Base-by-base conservation (phyloP, 2,797 vertebrate genomes). In the Chloroceryle inda region DNA sequence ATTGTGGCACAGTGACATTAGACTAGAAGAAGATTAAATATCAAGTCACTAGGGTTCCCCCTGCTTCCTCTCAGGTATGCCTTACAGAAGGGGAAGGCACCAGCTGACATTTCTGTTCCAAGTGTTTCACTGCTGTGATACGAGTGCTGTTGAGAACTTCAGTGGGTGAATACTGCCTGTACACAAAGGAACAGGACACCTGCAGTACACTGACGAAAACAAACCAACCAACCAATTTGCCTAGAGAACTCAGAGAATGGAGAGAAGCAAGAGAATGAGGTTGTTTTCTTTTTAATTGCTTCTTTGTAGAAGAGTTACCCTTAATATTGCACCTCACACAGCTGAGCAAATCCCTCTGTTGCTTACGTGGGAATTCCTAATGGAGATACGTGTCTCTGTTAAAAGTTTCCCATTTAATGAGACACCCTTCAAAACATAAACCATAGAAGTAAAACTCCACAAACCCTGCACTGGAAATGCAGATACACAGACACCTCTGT, bases 141-240 rank as follows among this genome's bases (percentile, higher is more conserved):
- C 56, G 64, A 21, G 52, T 15, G 29, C 24, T 67, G 35, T 13
- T 61, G 31, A 55, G 38, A 85, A 53, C 27, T 71, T 82, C 68
- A 47, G 44, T 0, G 0, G 5, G 16, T 45, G 24, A 42, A 55
- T 55, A 29, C 11, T 35, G 10, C 26, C 73, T 50, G 2, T 31
- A 38, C 75, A 75, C 2, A 8, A 0, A 22, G 31, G 29, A 64
- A 62, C 11, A 84, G 21, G 47, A 85, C 19, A 45, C 17, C 4
- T 49, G 49, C 29, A 84, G n/a, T 42, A 62, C 8, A 35, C 38
- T 55, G 31, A 73, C 17, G 50, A 85, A 77, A 64, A 14, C 3
- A 23, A 47, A 47, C 22, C 45, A 47, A 47, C 40, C 40, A 12
- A 3, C 38, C 7, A 37, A 20, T 45, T 73, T 79, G 40, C 35